Base-by-base conservation (phyloP, 1,140 invertebrate species). In the Carposina sasakii region DNA sequence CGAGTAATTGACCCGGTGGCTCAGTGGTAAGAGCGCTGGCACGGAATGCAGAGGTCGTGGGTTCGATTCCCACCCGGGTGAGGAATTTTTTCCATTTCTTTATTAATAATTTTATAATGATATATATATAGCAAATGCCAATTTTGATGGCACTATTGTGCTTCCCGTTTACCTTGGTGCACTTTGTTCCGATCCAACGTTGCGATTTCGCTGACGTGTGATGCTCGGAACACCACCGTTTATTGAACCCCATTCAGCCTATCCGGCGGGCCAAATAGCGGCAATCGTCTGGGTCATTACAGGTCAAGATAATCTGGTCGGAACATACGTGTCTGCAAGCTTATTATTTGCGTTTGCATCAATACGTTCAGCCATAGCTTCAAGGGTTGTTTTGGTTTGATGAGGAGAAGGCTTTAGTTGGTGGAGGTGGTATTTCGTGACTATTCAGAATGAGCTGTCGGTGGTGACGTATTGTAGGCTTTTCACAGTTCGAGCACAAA, bases 381-480 rank as follows among this genome's bases (percentile, higher is more conserved):
- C n/a, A n/a, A n/a, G n/a, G n/a, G n/a, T n/a, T n/a, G n/a, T n/a
- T n/a, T n/a, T n/a, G n/a, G n/a, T n/a, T n/a, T n/a, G n/a, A n/a
- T n/a, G n/a, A n/a, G n/a, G n/a, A n/a, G n/a, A n/a, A n/a, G n/a
- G n/a, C n/a, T n/a, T n/a, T n/a, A n/a, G 24, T 5, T 26, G 12
- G 5, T 26, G 23, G 21, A 33, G 67, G 63, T 65, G 71, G 71
- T 75, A 75, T 76, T 71, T 76, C 63, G 67, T 67, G 68, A 70
- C 67, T 69, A 69, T 70, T 67, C 64, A 70, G 68, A 72, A 70
- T 71, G 70, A 69, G 67, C 73, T 69, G 68, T 69, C 67, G 62
- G 67, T 67, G 57, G 71, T 76, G 75, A 78, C 69, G 67, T 69
- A 76, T 78, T 72, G 67, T 71, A 68, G 67, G 67, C 69, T 67